Base-by-base conservation (phyloP, 2,113 vertebrate genomes). In the Centropus bengalensis region DNA sequence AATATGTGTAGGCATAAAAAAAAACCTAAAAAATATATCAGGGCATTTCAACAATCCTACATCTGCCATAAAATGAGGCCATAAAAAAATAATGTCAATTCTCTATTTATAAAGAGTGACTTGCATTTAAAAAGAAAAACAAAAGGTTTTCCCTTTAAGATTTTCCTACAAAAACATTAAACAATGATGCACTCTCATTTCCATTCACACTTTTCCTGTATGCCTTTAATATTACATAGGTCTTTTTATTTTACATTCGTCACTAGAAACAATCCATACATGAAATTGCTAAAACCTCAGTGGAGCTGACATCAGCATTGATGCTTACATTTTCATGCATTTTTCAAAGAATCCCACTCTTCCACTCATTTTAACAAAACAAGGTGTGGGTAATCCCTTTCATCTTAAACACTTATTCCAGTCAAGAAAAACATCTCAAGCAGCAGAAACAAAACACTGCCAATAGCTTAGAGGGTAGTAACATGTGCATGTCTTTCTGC, bases 41-140 rank as follows among this genome's bases (percentile, higher is more conserved):
- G 5, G 5, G 1, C 22, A 33, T 32, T 6, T 24, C 38, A 64
- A 69, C 5, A 88, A 55, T 14, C 4, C 9, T 45, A 67, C 3
- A 2, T 82, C 17, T 78, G 28, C 2, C 22, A 70, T 70, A 52
- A 81, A 81, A 42, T 24, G 10, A 76, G 26, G 1, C 2, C 11
- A 69, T 91, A 33, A 83, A 63, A 23, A 70, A 68, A 64, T 44
- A 59, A 30, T 2, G 22, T 49, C 47, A 23, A 49, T 49, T 52
- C 3, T 68, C 9, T 82, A 14, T 88, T 88, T 93, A 82, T 27
- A 63, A 75, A 83, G 22, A 55, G 9, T 26, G 12, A 45, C 70
- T 47, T 74, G 70, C 1, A 17, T 30, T 47, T 12, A 4, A 5
- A 3, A 62, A 28, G 44, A 45, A 1, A 5, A 2, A 40, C 4